These are phyloP conservation scores for Podiceps cristatus DNA, from an alignment of 2,113 vertebrate species.

Conservation along the genomic window DNA sequence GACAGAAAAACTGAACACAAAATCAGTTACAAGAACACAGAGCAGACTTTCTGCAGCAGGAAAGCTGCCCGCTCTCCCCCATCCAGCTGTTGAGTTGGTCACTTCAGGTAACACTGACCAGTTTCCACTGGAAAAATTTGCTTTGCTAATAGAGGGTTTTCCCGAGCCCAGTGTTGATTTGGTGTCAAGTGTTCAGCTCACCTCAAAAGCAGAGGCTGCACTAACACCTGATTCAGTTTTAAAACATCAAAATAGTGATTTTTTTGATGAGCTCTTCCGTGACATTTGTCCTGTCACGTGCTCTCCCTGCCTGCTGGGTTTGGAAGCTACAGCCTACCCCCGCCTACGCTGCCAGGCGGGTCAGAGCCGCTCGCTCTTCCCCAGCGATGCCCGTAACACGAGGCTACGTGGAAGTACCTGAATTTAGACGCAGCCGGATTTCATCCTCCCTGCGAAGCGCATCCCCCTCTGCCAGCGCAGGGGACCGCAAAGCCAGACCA, in stretches of 20 bases:
- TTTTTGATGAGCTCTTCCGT: not conserved
- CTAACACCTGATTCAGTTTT: fast-evolving
- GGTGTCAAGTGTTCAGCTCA: too few relatives aligned
- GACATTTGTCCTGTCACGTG: not conserved
- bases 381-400: not conserved
- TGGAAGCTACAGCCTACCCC: too few relatives aligned
- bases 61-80: not conserved
- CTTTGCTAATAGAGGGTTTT: not conserved
- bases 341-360: too few relatives aligned
- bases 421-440: not conserved
- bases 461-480: not conserved
- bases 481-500: fast-evolving
- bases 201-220: not conserved
- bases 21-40: not conserved
- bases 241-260: not conserved
- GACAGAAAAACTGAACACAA: not conserved
- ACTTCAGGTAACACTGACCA: fast-evolving
- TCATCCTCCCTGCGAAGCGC: fast-evolving
- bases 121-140: not conserved
- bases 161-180: fast-evolving
- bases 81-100: not conserved
- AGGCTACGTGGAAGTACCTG: not conserved
- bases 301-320: too few relatives aligned
- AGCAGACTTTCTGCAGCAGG: not conserved
- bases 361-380: too few relatives aligned